Conservation (phyloP, 2,888 invertebrate genomes). For the Dryobota labecula region DNA sequence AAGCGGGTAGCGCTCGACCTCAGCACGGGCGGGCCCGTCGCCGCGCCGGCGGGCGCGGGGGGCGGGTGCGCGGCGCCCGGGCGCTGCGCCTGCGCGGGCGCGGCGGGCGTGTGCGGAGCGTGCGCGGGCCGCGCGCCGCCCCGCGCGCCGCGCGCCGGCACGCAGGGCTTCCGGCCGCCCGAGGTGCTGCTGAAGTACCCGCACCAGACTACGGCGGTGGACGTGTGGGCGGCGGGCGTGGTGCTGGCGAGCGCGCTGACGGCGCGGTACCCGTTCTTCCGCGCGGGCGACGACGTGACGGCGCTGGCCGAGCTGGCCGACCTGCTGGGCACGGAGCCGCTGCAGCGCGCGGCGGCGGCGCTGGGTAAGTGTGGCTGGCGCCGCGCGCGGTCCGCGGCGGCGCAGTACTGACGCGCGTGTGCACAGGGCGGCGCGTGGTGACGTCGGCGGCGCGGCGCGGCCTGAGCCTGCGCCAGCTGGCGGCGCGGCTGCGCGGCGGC, state of each 20-base stretch:
- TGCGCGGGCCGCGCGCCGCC: conserved; percentile 92
- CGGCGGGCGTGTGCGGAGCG: conserved; percentile 91
- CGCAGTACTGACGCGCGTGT: conserved; percentile 81
- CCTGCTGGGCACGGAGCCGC: conserved; percentile 93
- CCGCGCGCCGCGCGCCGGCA: conserved; percentile 95
- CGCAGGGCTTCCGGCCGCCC: conserved; percentile 97
- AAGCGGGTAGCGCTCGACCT: conserved; percentile 82
- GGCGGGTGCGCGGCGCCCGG: conserved; percentile 92
- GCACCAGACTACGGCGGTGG: conserved; percentile 96
- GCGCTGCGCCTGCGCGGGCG: conserved; percentile 92
- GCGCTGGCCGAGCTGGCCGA: conserved; percentile 96
- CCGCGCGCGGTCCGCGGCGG: neutral
- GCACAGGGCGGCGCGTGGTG: conserved; percentile 76
- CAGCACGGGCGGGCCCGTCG: conserved; percentile 61
- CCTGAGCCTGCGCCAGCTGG: conserved; percentile 79
- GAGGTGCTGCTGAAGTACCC: conserved; percentile 95
- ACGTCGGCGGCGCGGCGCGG: conserved; percentile 75
- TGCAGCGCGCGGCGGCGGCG: conserved; percentile 92
- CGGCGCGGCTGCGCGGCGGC: conserved; percentile 73
- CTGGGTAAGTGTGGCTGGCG: conserved; percentile 90
- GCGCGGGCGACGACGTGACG: conserved; percentile 93
- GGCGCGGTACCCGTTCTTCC: conserved; percentile 96
- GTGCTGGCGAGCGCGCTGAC: conserved; percentile 93
- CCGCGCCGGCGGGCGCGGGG: conserved; percentile 81
- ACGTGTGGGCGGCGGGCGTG: conserved; percentile 97